A percentile compares a stretch with the other conserved stretches of the same genome.
Evolutionary conservation across 2,888 invertebrate genomes (phyloP).

Genomic region (Pseudoips prasinana): DNA sequence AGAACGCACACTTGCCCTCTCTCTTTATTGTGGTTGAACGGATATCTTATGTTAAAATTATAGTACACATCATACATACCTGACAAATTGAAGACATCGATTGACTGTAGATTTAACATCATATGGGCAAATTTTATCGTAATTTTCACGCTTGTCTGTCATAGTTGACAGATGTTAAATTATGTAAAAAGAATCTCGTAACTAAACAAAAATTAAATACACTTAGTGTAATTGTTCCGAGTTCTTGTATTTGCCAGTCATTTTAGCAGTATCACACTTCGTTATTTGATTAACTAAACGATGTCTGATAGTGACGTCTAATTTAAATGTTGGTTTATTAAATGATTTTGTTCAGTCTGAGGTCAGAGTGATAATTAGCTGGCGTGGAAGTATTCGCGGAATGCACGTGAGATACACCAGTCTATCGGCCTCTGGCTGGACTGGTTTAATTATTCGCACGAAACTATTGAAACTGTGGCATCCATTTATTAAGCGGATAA

Average conservation of each 20-base stretch:
- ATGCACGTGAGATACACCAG: constrained; percentile 59
- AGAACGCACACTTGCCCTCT: too few relatives aligned
- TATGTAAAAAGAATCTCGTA: constrained; percentile 31
- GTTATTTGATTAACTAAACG: constrained; percentile 33
- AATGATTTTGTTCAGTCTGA: constrained; percentile 37
- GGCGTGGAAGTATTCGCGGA: constrained; percentile 55
- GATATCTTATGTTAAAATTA: too few relatives aligned
- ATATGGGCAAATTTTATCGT: constrained; percentile 46
- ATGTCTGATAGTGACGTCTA: constrained; percentile 22
- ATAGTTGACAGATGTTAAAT: constrained; percentile 32
- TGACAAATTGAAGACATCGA: constrained; percentile 22
- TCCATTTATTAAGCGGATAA: constrained; percentile 17
- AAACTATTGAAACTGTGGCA: constrained; percentile 33
- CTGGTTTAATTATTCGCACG: constrained; percentile 56
- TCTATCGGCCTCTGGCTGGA: constrained; percentile 50
- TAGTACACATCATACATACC: too few relatives aligned
- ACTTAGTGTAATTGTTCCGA: constrained; percentile 19
- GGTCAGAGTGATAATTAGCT: constrained; percentile 52
- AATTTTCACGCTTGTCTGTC: constrained; percentile 40
- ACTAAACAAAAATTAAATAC: constrained; percentile 21
- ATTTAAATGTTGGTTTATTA: constrained; percentile 9
- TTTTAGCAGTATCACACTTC: constrained; percentile 32
- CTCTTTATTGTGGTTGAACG: too few relatives aligned
- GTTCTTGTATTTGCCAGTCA: constrained; percentile 19
- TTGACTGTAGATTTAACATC: constrained; percentile 42